Evolutionary conservation across 2,113 vertebrate species (phyloP), one percentile per base, ranked within the genome.

Genomic region (Gadus chalcogrammus): DNA sequence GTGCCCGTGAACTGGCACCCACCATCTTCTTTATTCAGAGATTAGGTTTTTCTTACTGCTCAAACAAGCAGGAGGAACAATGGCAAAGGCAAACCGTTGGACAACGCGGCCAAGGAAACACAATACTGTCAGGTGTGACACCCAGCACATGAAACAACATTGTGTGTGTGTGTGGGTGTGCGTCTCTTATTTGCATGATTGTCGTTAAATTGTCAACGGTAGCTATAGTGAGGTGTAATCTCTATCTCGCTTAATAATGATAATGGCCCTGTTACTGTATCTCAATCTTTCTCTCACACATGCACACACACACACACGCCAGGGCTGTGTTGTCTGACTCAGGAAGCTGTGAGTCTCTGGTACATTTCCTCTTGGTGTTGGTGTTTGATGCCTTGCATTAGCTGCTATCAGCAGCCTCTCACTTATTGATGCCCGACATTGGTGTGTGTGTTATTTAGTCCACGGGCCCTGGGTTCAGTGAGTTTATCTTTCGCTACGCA

Each of bases 81-180:
- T 75, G 64, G 69, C 63, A 12, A 73, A 71, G 67, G 58, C 65
- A n/a, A 7, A 6, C 31, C 53, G 82, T 80, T 48, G 42, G 8
- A 48, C 11, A 48, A 48, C 11, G 1, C 42, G 42, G 42, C 42
- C 42, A 48, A 59, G 53, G 83, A 85, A 87, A 78, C 72, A 20
- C 60, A 80, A 85, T 76, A 77, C 72, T 74, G 60, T 81, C 77
- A 85, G 81, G 83, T 86, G 84, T 83, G 73, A 85, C 70, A 48
- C 42, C 42, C 42, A 9, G 8, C 42, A 48, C 74, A 62, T 73
- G 77, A 78, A 76, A 20, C 31, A 35, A 2, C 4, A 35, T 35
- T 60, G 56, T 28, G 52, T 20, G 15, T 31, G 42, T 63, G 22
- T 62, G 55, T 60, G 62, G 38, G 24, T 18, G 35, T 20, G 15